A percentile compares a stretch with the other conserved stretches of the same genome.
Evolutionary conservation across 1,140 invertebrate genomes (phyloP).

Genomic region (Nephila pilipes): DNA sequence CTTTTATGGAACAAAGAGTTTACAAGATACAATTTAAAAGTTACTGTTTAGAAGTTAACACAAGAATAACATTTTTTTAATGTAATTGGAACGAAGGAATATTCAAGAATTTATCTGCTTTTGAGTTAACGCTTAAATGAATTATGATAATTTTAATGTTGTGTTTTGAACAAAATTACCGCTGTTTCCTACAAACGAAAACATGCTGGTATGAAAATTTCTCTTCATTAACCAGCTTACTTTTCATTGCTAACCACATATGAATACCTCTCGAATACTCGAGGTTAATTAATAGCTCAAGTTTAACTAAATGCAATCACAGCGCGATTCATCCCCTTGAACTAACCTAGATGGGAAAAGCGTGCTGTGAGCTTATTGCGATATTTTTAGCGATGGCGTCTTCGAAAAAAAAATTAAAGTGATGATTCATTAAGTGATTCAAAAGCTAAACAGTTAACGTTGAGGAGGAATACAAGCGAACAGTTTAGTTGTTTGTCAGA

Average conservation of each 20-base stretch:
- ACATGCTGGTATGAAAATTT: neutral
- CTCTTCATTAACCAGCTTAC: neutral
- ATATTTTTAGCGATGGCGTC: slow-evolving; percentile 3
- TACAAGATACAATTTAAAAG: too few species aligned
- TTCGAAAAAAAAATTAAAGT: neutral
- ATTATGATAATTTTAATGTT: too few species aligned
- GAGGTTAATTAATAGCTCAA: slow-evolving; percentile 10
- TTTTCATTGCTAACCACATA: neutral
- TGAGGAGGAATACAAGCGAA: neutral
- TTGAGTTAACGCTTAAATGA: too few species aligned
- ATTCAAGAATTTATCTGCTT: too few species aligned
- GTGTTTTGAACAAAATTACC: neutral
- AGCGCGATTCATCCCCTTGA: neutral
- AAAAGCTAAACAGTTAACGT: neutral
- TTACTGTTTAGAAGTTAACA: too few species aligned
- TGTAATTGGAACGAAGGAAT: too few species aligned
- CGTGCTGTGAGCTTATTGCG: neutral
- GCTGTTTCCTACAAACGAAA: neutral
- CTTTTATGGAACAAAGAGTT: too few species aligned
- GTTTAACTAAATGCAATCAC: slow-evolving; percentile 19
- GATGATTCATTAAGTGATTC: neutral
- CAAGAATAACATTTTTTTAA: too few species aligned
- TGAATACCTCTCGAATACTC: neutral
- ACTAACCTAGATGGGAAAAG: neutral
- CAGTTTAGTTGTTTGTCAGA: neutral